Evolutionary conservation across 2,797 vertebrate species (phyloP), one percentile per base, ranked within the genome.

Genomic region (Semotilus atromaculatus): DNA sequence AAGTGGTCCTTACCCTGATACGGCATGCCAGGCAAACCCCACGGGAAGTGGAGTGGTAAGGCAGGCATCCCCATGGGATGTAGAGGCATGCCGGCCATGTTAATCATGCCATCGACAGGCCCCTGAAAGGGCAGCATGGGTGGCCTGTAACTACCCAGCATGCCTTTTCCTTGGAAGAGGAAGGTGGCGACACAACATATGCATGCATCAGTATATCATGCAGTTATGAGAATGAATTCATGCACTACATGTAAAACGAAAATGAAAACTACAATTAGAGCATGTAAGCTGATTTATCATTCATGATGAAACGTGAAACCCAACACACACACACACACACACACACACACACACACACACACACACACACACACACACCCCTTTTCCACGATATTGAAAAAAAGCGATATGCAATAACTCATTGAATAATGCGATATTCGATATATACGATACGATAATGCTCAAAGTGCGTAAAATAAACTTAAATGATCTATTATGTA

Each of bases 151-250:
- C 95, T 95, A 96, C 96, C 96, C 95, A 96, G 96, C 96, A 97
- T 96, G 96, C 96, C 96, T 97, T 98, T 90, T 92, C 88, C 77
- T 40, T 38, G 82, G 85, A 88, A 85, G 87, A 88, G 88, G 94
- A 96, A 94, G 95, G 96, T 83, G 88, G 96, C 94, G 88, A 93
- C 88, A 96, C 94, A 96, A 97, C 92, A 97, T 94, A 96, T 95
- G 95, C 97, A 98, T 97, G 97, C 97, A 96, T 97, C 93, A 97
- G 95, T 97, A 94, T 89, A 84, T 96, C 96, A 97, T 97, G 97
- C 97, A 96, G 88, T 89, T 95, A 91, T 48, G 48, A 70, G 40
- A 89, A 82, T 90, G 84, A 89, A 85, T 29, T 68, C 88, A 91
- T 90, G 91, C 85, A 84, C 86, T 88, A 88, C 76, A 19, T 78